Evolutionary conservation across 2,888 invertebrate species (phyloP).

Genomic region (Orthosia cruda): DNA sequence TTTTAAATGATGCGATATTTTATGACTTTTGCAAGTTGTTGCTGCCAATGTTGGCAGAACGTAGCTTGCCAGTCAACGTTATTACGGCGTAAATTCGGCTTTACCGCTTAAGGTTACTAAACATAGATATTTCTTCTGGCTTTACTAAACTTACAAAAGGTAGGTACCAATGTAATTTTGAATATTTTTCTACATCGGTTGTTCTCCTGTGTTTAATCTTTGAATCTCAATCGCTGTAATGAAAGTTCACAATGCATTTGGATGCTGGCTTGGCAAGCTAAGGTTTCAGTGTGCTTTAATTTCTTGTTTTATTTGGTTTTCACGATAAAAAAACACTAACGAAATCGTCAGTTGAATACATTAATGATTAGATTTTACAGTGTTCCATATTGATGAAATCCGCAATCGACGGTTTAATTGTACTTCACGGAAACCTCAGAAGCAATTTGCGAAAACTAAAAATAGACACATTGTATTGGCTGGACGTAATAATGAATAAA

Average conservation of each 20-base stretch:
- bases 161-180: no score
- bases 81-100: conserved; percentile 32
- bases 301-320: no score
- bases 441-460: conserved; percentile 54
- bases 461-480: conserved; percentile 58
- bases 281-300: conserved; percentile 12
- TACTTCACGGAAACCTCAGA: conserved; percentile 37
- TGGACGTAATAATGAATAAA: conserved; percentile 69
- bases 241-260: neutral
- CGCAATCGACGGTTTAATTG: conserved; percentile 38
- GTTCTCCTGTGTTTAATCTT: neutral
- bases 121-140: conserved; percentile 15
- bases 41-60: conserved; percentile 61
- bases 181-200: neutral
- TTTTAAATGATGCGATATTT: conserved; percentile 79
- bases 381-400: conserved; percentile 30
- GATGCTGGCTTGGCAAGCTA: neutral
- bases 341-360: conserved; percentile 3
- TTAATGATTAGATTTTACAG: conserved; percentile 32
- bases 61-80: conserved; percentile 40
- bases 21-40: conserved; percentile 69
- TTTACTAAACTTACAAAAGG: neutral
- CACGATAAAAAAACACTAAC: conserved; percentile 2
- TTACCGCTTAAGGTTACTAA: conserved; percentile 26
- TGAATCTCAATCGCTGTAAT: neutral